Conservation (phyloP, 2,888 invertebrate species). For the Drosophila helvetica region DNA sequence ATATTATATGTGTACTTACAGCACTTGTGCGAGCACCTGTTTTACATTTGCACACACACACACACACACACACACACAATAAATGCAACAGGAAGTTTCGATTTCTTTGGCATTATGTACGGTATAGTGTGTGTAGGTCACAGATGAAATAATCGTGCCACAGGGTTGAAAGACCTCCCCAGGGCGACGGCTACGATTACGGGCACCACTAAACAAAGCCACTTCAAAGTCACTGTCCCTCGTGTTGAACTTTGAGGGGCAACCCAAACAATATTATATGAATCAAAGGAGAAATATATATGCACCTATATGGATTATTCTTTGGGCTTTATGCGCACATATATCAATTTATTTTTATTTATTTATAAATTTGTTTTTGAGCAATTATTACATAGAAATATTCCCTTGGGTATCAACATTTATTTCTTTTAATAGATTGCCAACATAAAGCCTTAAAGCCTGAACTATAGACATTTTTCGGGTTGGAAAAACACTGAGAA, state of each 20-base stretch:
- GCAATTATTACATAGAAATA: too few relatives aligned
- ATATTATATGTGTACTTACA: too few relatives aligned
- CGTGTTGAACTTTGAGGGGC: background rate
- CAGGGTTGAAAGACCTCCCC: constrained; percentile 52
- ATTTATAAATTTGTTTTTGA: background rate
- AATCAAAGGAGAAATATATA: background rate
- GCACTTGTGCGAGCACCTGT: background rate
- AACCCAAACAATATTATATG: background rate
- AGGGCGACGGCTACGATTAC: constrained; percentile 5
- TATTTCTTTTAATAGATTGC: background rate
- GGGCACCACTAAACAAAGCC: constrained; percentile 9
- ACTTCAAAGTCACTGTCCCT: background rate
- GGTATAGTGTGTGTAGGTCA: constrained; percentile 21
- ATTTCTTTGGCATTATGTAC: constrained; percentile 55
- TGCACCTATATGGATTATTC: too few relatives aligned
- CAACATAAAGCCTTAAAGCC: background rate
- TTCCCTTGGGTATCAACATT: too few relatives aligned
- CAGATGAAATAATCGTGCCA: constrained; percentile 19
- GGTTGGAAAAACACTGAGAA: too few relatives aligned
- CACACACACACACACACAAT: background rate
- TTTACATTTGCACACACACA: constrained; percentile 1
- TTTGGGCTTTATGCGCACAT: too few relatives aligned
- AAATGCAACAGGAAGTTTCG: constrained; percentile 64
- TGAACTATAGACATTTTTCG: too few relatives aligned
- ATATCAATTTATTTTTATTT: background rate